Conservation (phyloP, 1,140 invertebrate genomes). For the Rhagoletis zephyria region DNA sequence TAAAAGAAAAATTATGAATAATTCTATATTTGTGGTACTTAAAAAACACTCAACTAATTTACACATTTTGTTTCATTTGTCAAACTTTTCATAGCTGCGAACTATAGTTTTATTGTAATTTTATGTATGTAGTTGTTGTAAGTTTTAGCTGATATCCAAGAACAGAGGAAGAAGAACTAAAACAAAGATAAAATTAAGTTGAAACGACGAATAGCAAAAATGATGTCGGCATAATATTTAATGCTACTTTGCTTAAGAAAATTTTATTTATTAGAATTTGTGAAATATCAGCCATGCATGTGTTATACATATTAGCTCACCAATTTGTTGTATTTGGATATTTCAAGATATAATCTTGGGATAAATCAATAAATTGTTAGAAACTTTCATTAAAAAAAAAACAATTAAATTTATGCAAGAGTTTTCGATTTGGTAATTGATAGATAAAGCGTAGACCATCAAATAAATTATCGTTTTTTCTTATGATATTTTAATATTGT, state of each 20-base stretch:
- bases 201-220: background rate
- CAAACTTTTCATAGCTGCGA: background rate
- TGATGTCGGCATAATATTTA: background rate
- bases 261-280: background rate
- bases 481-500: background rate
- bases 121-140: slow-evolving; percentile 29
- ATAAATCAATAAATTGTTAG: background rate
- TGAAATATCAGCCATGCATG: background rate
- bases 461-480: background rate
- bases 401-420: slow-evolving; percentile 39
- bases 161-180: background rate
- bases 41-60: background rate
- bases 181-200: background rate
- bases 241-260: background rate
- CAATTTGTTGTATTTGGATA: slow-evolving; percentile 9
- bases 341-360: background rate
- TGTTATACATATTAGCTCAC: background rate
- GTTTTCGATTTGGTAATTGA: slow-evolving; percentile 54
- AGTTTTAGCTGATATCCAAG: background rate
- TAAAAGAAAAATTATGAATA: slow-evolving; percentile 8
- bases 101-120: slow-evolving; percentile 5
- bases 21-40: slow-evolving; percentile 7
- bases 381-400: slow-evolving; percentile 57
- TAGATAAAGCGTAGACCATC: background rate
- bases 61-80: slow-evolving; percentile 14